These are phyloP conservation scores for Tribolium madens DNA, from an alignment of 1,140 invertebrate species.

Conservation along the genomic window DNA sequence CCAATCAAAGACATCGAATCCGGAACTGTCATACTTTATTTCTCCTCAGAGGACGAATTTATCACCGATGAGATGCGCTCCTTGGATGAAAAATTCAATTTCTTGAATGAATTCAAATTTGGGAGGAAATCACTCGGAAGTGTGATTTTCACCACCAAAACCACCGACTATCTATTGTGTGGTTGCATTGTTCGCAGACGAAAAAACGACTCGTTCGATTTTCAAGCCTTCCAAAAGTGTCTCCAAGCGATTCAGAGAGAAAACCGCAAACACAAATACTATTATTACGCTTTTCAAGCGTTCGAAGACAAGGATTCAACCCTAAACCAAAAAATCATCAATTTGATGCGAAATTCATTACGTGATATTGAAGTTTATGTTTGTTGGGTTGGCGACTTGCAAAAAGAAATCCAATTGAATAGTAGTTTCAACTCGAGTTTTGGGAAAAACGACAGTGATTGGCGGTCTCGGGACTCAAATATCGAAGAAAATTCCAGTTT, in stretches of 20 bases:
- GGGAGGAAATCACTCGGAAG: conserved; percentile 22
- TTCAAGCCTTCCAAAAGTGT: conserved; percentile 50
- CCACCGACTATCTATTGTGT: conserved; percentile 48
- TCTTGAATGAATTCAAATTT: conserved; percentile 28
- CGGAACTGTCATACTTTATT: conserved; percentile 58
- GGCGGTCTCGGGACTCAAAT: background rate
- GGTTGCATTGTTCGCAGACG: conserved; percentile 57
- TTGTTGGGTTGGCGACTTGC: conserved; percentile 37
- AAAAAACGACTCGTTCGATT: conserved; percentile 47
- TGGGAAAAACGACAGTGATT: background rate
- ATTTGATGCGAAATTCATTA: conserved; percentile 52
- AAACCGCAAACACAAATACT: conserved; percentile 46
- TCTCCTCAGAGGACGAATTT: conserved; percentile 52
- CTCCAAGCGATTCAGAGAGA: conserved; percentile 51
- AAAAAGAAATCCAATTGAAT: background rate
- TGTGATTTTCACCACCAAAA: conserved; percentile 35
- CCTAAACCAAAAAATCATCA: conserved; percentile 56
- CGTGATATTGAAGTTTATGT: conserved; percentile 50
- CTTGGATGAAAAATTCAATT: conserved; percentile 57
- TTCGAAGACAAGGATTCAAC: conserved; percentile 45
- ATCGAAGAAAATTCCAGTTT: background rate
- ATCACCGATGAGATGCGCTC: conserved; percentile 53
- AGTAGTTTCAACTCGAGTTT: background rate
- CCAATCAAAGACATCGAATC: conserved; percentile 53
- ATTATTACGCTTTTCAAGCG: conserved; percentile 51